Evolutionary conservation across 35 echinoderm and acorn worm genomes (phyloP), one percentile per base, ranked within the genome.

Genomic region (Eucidaris tribuloides): DNA sequence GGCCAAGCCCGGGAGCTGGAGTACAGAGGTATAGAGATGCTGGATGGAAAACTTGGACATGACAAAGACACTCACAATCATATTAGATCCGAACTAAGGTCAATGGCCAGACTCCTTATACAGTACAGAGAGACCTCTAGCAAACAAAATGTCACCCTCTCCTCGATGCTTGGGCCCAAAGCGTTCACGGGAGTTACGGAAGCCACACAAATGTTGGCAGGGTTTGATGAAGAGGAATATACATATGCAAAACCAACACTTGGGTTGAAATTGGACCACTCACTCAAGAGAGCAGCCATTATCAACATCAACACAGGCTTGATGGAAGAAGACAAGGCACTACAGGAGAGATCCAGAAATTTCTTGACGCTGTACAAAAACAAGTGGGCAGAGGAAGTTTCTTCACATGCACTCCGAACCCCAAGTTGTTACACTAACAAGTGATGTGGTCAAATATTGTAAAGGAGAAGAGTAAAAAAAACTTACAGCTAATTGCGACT

Each of bases 381-480:
- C n/a, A 49, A 79, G 34, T 79, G 77, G 77, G 42, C n/a, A 79
- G n/a, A n/a, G n/a, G 46, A 79, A 20, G n/a, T 46, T 23, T 24
- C n/a, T 45, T 52, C 77, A 7, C 23, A 79, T 24, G 35, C 41
- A 5, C 77, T 46, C 19, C 42, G 46, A 28, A 5, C 59, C 59
- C 6, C 11, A 63, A 63, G 11, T 63, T 11, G 5, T 63, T 63
- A 11, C 59, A 19, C 59, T 63, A 6, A 63, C 59, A 19, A 25
- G 24, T 5, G 59, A 63, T 29, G 24, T 63, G 5, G 5, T 25
- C 6, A 29, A 63, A 29, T 5, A 14, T 19, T 29, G 7, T 63
- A 29, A 63, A 63, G 11, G 5, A 29, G 5, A 25, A 29, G 59
- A 25, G 7, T 63, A n/a, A n/a, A 27, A 6, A 14, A 29, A 6